These are phyloP conservation scores for Erebia epiphron DNA, from an alignment of 2,888 invertebrate genomes.

Conservation along the genomic window DNA sequence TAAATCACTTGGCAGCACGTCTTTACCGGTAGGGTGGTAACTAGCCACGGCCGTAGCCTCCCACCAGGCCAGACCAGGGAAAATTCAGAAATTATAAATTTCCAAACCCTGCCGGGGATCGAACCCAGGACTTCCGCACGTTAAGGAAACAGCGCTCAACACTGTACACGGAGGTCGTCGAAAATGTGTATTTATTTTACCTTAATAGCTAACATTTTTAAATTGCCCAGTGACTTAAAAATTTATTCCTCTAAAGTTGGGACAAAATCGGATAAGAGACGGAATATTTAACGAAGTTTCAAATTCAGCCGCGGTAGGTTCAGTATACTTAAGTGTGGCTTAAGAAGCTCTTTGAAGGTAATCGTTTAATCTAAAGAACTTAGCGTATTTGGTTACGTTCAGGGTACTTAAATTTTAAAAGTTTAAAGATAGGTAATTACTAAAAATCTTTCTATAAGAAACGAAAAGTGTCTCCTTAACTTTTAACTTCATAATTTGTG, in stretches of 20 bases:
- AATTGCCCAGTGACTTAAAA: background rate
- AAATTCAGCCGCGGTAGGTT: conserved; percentile 27
- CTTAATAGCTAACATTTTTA: background rate
- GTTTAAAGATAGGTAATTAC: background rate
- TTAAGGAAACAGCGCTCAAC: too few species aligned
- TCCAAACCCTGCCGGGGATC: too few species aligned
- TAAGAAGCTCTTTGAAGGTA: conserved; percentile 19
- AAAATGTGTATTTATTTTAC: background rate
- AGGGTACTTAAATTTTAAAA: background rate
- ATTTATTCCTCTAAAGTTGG: conserved; percentile 2
- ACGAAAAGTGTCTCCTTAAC: background rate
- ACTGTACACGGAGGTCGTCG: too few species aligned
- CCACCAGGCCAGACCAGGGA: too few species aligned
- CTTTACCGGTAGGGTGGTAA: too few species aligned
- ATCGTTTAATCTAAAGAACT: conserved; percentile 20
- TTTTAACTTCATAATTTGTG: background rate
- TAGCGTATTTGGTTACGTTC: conserved; percentile 1
- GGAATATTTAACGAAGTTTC: conserved; percentile 32
- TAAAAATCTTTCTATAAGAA: background rate
- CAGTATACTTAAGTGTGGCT: conserved; percentile 22
- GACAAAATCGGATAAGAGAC: conserved; percentile 34
- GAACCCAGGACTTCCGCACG: too few species aligned
- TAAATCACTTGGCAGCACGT: too few species aligned
- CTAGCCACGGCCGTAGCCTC: too few species aligned
- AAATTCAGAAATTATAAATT: too few species aligned